A percentile compares a stretch with the other conserved stretches of the same genome.
Evolutionary conservation across 2,113 vertebrate genomes (phyloP).

Genomic region (Pelodiscus sinensis): DNA sequence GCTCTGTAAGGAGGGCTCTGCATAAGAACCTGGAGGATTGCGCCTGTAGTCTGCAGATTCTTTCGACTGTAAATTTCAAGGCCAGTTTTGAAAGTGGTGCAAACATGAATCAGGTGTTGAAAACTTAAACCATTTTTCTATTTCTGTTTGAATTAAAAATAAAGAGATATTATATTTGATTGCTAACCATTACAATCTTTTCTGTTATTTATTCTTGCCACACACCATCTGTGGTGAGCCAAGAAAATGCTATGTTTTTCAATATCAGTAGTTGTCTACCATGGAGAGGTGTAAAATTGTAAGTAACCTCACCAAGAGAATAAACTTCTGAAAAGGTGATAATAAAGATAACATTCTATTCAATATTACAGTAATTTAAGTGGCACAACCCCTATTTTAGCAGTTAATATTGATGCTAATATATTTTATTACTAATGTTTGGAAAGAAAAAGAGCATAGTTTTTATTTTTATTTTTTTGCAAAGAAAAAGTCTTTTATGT

Average conservation of each 20-base stretch:
- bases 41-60: background rate
- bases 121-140: rapidly evolving
- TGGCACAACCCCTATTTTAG: background rate
- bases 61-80: background rate
- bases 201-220: background rate
- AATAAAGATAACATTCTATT: background rate
- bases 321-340: background rate
- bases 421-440: constrained; percentile 4
- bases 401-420: background rate
- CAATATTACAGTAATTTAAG: background rate
- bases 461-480: background rate
- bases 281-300: background rate
- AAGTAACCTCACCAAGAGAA: background rate
- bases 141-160: background rate
- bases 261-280: background rate
- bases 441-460: background rate
- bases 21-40: background rate
- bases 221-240: background rate
- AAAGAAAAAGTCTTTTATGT: background rate
- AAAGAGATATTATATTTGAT: too few species aligned
- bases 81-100: background rate
- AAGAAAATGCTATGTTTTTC: background rate
- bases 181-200: too few species aligned
- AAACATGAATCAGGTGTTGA: background rate
- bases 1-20: too few species aligned